Evolutionary conservation across 2,113 vertebrate species (phyloP), one percentile per base, ranked within the genome.

Genomic region (Microcebus tavaratra): DNA sequence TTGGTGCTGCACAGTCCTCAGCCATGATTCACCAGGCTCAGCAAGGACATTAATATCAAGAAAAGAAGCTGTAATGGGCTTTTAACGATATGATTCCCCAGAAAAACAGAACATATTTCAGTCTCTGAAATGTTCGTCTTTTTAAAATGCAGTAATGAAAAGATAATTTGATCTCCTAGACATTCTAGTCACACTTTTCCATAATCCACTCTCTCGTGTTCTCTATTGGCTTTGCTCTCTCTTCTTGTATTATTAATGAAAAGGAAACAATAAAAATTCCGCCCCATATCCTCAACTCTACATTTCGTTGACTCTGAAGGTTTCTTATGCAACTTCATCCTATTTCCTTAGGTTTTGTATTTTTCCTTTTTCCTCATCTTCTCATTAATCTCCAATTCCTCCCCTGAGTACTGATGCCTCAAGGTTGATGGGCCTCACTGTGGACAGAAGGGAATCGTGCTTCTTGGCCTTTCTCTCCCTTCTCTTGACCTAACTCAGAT

Each of bases 81-180:
- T 93, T 97, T 96, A 98, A 97, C 88, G 95, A 96, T 73, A 90
- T 96, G 95, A 97, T 92, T 96, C 70, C 63, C 87, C 70, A 92
- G 93, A 96, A 97, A 97, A 97, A 97, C 57, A 97, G 90, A 96
- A 95, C 59, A 82, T 97, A 93, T 90, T 97, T 97, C 88, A 92
- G 84, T 48, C 68, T 88, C 90, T 85, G 50, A 97, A 96, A 96
- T 96, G 91, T 76, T 95, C 29, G 0, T 78, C 95, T 97, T 97
- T 95, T 96, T 50, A 88, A 73, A 95, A 97, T 88, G 94, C 21
- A 88, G 48, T 94, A 97, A 97, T 97, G 95, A 97, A 97, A 96
- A 97, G 75, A 93, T 96, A 97, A 96, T 96, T 96, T 94, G 70
- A 88, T 96, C 78, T 95, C 84, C 25, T 65, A 93, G 90, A 95